Conservation (phyloP, 2,113 vertebrate genomes). For the Istiophorus platypterus region DNA sequence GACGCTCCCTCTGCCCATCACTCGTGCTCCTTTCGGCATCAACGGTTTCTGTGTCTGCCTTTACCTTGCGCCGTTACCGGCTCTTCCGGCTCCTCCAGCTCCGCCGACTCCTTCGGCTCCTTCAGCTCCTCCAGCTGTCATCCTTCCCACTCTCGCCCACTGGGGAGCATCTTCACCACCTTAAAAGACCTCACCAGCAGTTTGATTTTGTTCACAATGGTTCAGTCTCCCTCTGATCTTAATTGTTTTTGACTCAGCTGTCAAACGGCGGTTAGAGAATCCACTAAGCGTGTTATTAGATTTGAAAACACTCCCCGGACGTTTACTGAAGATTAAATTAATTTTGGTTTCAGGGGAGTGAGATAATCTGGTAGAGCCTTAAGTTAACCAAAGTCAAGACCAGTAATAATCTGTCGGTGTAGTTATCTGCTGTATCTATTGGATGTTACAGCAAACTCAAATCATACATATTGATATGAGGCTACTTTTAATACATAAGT, state of each 20-base stretch:
- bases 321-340: slow-evolving; percentile 51
- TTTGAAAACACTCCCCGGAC: slow-evolving; percentile 50
- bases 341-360: slow-evolving; percentile 19
- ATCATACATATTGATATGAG: no score
- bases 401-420: not conserved
- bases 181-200: slow-evolving; percentile 11
- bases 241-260: slow-evolving; percentile 53
- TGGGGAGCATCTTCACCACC: slow-evolving; percentile 25
- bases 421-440: no score
- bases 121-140: slow-evolving; percentile 24
- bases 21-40: not conserved
- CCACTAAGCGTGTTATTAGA: slow-evolving; percentile 62
- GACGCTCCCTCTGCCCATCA: not conserved
- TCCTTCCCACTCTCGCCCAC: slow-evolving; percentile 22
- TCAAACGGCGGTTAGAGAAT: slow-evolving; percentile 48
- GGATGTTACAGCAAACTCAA: not conserved
- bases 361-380: slow-evolving; percentile 5
- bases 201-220: slow-evolving; percentile 31
- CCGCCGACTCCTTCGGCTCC: slow-evolving; percentile 7
- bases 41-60: slow-evolving; percentile 6
- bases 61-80: not conserved
- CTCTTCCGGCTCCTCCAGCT: slow-evolving; percentile 23
- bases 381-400: not conserved
- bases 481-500: no score
- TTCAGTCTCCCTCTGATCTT: slow-evolving; percentile 36